Percentiles rank a stretch among this genome's conserved stretches.
phyloP scores from a whole-genome alignment of 2,888 invertebrate species.

The Formica aserva region DNA sequence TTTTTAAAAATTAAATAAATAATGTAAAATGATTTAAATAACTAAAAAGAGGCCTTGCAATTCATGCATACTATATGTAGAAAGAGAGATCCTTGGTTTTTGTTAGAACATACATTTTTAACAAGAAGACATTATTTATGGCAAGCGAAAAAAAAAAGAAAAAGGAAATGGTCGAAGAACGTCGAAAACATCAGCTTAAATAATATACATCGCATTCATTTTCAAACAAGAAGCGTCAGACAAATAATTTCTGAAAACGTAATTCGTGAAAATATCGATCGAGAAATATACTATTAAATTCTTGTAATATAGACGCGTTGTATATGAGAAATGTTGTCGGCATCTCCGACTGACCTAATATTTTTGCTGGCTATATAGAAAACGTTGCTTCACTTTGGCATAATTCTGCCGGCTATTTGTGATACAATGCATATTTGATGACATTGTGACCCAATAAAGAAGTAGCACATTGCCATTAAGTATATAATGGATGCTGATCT shows the following conservation, averaged over 20 bases:
- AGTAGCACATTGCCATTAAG: constrained; percentile 50
- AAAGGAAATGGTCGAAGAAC: constrained; percentile 61
- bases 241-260: background rate
- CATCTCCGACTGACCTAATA: constrained; percentile 57
- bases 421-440: constrained; percentile 65
- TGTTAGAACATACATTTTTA: constrained; percentile 60
- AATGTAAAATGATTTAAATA: background rate
- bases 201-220: background rate
- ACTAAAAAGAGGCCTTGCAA: background rate
- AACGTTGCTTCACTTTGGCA: constrained; percentile 65
- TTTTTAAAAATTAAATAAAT: background rate
- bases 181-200: background rate
- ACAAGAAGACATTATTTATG: constrained; percentile 51
- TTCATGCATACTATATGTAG: background rate
- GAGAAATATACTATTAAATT: constrained; percentile 26
- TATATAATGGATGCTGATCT: background rate
- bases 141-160: constrained; percentile 67
- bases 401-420: constrained; percentile 68
- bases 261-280: background rate
- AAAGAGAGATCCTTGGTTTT: constrained; percentile 63
- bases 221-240: background rate
- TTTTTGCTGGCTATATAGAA: constrained; percentile 55
- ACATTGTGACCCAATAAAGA: constrained; percentile 71
- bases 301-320: background rate
- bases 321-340: constrained; percentile 25